Conservation (phyloP, 2,888 invertebrate genomes). For the Heliconius ethilla region DNA sequence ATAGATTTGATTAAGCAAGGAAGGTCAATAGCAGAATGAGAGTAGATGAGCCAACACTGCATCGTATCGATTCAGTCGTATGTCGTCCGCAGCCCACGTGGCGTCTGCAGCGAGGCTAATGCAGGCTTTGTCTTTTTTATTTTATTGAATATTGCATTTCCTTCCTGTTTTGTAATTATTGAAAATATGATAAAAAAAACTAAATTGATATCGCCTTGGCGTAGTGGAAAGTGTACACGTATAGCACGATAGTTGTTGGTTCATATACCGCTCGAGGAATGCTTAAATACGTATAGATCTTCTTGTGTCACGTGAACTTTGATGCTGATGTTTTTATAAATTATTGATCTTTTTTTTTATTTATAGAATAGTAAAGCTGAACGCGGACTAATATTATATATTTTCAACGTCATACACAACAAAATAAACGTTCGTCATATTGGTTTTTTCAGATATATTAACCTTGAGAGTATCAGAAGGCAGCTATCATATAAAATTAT, state of each 20-base stretch:
- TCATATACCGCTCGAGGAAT: no score
- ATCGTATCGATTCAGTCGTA: slow-evolving; percentile 46
- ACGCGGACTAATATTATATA: background rate
- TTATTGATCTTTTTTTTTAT: no score
- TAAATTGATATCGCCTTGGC: no score
- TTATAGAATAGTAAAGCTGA: no score
- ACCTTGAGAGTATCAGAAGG: background rate
- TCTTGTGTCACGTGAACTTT: no score
- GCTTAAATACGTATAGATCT: no score
- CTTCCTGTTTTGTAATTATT: background rate
- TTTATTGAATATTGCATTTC: background rate
- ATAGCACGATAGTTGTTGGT: no score
- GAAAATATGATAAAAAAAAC: background rate
- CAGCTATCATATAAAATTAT: background rate
- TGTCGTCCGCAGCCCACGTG: slow-evolving; percentile 42
- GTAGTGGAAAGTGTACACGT: no score
- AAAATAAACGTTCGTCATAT: background rate
- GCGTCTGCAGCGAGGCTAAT: slow-evolving; percentile 40
- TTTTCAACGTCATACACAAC: background rate
- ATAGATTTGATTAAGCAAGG: slow-evolving; percentile 21
- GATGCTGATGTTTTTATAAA: no score
- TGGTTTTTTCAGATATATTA: background rate
- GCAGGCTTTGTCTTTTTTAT: slow-evolving; percentile 22
- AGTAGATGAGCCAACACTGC: slow-evolving; percentile 41
- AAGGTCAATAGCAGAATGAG: slow-evolving; percentile 24